Conservation (phyloP, 2,113 vertebrate genomes). For the Charadrius vociferus region DNA sequence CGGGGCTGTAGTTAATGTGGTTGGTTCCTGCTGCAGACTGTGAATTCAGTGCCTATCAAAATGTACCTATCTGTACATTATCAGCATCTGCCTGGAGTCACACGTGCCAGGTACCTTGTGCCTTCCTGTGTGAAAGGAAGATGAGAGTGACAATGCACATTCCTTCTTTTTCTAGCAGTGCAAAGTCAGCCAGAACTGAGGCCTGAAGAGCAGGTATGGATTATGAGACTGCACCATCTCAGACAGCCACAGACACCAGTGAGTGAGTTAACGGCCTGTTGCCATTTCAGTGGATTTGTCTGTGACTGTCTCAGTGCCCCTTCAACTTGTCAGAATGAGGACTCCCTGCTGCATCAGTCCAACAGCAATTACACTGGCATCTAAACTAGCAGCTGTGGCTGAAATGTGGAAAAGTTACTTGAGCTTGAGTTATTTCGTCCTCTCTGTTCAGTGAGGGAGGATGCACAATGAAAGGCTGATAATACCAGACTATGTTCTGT, state of each 20-base stretch:
- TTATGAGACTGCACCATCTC: background rate
- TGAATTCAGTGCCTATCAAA: background rate
- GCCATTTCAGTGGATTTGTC: background rate
- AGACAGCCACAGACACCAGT: background rate
- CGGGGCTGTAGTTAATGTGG: background rate
- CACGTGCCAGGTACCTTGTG: background rate
- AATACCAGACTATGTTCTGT: background rate
- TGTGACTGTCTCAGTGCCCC: background rate
- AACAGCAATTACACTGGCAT: fast-evolving
- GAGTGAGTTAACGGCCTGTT: background rate
- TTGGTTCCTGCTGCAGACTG: background rate
- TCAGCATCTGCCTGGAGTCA: background rate
- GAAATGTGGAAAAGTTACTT: background rate
- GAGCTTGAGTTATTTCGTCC: background rate
- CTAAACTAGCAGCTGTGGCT: background rate
- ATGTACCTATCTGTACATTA: background rate
- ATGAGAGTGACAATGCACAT: background rate
- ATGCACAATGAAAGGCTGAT: background rate
- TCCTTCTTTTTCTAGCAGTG: background rate
- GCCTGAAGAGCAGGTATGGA: background rate
- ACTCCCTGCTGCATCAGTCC: background rate
- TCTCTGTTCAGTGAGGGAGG: background rate
- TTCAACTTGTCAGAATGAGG: background rate
- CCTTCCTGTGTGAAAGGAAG: background rate
- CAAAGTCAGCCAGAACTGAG: background rate